Evolutionary conservation across 2,797 vertebrate genomes (phyloP).

Genomic region (Danio albolineatus): DNA sequence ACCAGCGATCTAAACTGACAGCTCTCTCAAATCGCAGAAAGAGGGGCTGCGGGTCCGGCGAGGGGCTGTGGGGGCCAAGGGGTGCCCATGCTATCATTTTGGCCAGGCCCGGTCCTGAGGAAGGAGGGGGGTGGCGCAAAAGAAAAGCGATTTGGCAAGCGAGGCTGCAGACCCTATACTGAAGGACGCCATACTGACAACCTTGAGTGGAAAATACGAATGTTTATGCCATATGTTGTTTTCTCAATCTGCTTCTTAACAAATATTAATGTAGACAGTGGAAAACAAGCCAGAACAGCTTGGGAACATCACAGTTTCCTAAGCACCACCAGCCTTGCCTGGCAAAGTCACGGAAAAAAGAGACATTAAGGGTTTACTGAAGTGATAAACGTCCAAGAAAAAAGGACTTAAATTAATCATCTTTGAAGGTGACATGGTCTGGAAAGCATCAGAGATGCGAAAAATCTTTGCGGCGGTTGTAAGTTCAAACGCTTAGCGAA

Average conservation of each 20-base stretch:
- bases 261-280: constrained; percentile 78
- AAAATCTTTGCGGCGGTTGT: constrained; percentile 1
- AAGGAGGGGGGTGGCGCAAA: constrained; percentile 13
- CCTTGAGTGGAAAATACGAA: constrained; percentile 71
- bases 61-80: constrained; percentile 66
- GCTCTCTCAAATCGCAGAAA: constrained; percentile 74
- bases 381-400: constrained; percentile 69
- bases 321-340: constrained; percentile 66
- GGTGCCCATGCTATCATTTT: constrained; percentile 66
- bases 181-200: constrained; percentile 55
- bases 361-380: constrained; percentile 73
- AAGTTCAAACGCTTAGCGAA: constrained; percentile 5
- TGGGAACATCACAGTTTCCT: constrained; percentile 69
- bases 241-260: constrained; percentile 71
- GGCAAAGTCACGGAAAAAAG: constrained; percentile 70
- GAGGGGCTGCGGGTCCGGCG: constrained; percentile 71
- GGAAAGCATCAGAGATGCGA: constrained; percentile 60
- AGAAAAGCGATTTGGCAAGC: constrained; percentile 62
- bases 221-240: constrained; percentile 79
- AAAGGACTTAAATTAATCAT: constrained; percentile 78
- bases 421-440: constrained; percentile 66
- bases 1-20: constrained; percentile 86
- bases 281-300: constrained; percentile 72
- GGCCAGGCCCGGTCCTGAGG: constrained; percentile 70
- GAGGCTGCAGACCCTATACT: constrained; percentile 55